Base-by-base conservation (phyloP, 2,797 vertebrate genomes). In the Octomys mimax region DNA sequence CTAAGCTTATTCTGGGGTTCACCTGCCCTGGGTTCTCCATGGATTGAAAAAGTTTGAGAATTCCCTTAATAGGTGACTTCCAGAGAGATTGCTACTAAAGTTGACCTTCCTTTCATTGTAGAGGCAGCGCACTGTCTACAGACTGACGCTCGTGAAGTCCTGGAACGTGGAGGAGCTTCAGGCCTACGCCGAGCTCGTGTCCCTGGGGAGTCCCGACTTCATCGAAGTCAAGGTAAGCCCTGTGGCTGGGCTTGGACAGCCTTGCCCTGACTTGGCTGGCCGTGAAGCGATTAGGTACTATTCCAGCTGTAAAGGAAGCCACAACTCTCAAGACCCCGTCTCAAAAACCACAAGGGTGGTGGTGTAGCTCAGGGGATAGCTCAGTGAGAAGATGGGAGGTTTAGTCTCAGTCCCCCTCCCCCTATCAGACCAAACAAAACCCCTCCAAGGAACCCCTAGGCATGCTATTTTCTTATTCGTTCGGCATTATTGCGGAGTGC, bases 151-250 rank as follows among this genome's bases (percentile, higher is more conserved):
- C 71, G 99, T 99, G 81, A 99, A 99, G 97, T 98, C 99, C 0
- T 99, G 99, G 99, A 99, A 99, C 0, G 99, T 99, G 98, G 99
- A 99, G 54, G 99, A 99, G 28, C 98, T 99, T 96, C 99, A 98
- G 97, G 99, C 99, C 46, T 99, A 99, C 14, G 98, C 99, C 0
- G 99, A 99, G 62, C 98, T 99, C 92, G 99, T 99, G 22, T 97
- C 99, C 82, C 93, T 99, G 1, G 99, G 99, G 10, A 99, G 98
- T 70, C 99, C 99, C 0, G 99, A 99, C 98, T 99, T 99, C 97
- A 99, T 99, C 0, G 99, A 99, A 97, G 99, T 99, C 89, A 99
- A 99, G 99, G 99, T 99, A 98, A 98, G 98, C 24, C 21, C 68
- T 24, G 28, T 26, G 0, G 11, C 59, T 9, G 4, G 28, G 18